Base-by-base conservation (phyloP, 2,888 invertebrate species). In the Vanessa cardui region DNA sequence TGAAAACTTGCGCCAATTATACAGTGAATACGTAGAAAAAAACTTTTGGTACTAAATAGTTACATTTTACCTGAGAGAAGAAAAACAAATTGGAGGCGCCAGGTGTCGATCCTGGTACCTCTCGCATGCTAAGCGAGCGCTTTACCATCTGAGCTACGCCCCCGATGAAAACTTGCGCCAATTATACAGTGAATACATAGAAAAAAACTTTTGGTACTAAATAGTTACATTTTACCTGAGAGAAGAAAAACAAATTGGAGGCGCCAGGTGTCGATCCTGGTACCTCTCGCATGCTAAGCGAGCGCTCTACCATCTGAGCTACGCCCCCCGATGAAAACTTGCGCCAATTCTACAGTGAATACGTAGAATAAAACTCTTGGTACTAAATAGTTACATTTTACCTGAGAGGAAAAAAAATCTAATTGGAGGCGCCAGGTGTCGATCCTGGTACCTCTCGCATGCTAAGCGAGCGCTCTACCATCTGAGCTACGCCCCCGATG, bases 401-500 rank as follows among this genome's bases (percentile, higher is more conserved):
- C n/a, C n/a, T n/a, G n/a, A n/a, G n/a, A 1, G 7, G 39, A 9
- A 39, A 8, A 12, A 39, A 39, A 8, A 39, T 2, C 1, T 9
- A 39, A 7, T 81, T 92, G 91, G 90, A 93, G 91, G 91, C 90
- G 92, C 91, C 90, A 90, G 91, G 92, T 90, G 91, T 92, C 91
- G 91, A 92, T 92, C 92, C 92, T 92, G 91, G 92, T 92, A 92
- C 92, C 91, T 92, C 92, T 93, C 92, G 84, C 92, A 92, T 92
- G 92, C 92, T 92, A 91, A 92, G 92, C 91, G 92, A 92, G 92
- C 92, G 91, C 92, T 92, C 92, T 92, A 92, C 92, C 92, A 91
- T 92, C 91, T 93, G 92, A 92, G 65, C 56, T 66, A 58, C 54
- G 58, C 49, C 49, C 31, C 39, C 45, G 6, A 2, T 3, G 46